phyloP scores from a whole-genome alignment of 2,797 vertebrate species.

The Centropyge bicolor region DNA sequence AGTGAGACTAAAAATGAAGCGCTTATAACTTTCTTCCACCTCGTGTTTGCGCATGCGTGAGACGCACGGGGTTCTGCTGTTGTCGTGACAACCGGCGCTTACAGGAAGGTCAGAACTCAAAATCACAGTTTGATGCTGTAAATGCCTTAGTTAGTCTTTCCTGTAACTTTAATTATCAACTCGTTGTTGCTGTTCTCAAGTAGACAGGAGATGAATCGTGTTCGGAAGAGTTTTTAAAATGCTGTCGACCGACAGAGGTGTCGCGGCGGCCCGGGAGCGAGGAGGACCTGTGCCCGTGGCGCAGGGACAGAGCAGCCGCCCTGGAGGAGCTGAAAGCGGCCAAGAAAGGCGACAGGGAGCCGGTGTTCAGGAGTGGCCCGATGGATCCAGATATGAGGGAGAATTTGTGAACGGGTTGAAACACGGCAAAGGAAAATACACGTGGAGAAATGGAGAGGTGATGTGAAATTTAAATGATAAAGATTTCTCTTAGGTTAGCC shows the following conservation, averaged over 20 bases:
- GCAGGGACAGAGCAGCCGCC: accelerated
- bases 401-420: slow-evolving; percentile 83
- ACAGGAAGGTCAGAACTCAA: slow-evolving; percentile 17
- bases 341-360: slow-evolving; percentile 8
- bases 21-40: neutral
- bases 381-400: slow-evolving; percentile 88
- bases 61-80: neutral
- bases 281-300: neutral
- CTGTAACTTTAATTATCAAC: neutral
- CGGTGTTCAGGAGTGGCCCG: slow-evolving; percentile 83
- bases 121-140: neutral
- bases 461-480: neutral
- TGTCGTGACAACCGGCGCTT: slow-evolving; percentile 52
- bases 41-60: slow-evolving; percentile 52
- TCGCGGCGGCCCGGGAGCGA: neutral
- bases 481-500: too few relatives aligned
- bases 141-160: accelerated
- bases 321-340: neutral
- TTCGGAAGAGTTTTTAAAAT: slow-evolving; percentile 28
- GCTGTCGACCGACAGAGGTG: slow-evolving; percentile 30
- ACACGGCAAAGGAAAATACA: slow-evolving; percentile 83
- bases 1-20: neutral
- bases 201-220: neutral
- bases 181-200: accelerated
- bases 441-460: slow-evolving; percentile 74